These are phyloP conservation scores for Lasioglossum figueresi DNA, from an alignment of 2,888 invertebrate species.

Conservation along the genomic window DNA sequence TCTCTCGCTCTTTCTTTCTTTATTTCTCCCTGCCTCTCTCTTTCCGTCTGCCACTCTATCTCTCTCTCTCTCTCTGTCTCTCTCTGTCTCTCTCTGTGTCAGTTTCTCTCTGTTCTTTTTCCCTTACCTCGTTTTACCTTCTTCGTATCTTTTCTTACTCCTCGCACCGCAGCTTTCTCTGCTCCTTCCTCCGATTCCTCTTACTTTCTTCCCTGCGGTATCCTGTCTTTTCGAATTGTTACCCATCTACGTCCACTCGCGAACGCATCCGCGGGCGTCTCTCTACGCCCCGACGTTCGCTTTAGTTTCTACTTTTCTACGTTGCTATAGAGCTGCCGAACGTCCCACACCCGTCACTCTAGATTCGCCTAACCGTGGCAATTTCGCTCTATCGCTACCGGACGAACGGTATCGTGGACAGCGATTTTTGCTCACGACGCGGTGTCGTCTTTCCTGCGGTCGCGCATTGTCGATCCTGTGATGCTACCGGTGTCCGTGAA, in stretches of 20 bases:
- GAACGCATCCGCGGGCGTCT: slow-evolving; percentile 43
- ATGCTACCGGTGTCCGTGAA: background rate
- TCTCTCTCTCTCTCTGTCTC: background rate
- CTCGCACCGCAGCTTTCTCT: slow-evolving; percentile 42
- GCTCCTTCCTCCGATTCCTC: slow-evolving; percentile 38
- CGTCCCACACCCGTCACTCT: slow-evolving; percentile 13
- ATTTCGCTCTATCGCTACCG: slow-evolving; percentile 44
- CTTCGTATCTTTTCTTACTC: slow-evolving; percentile 45
- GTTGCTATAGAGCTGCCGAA: slow-evolving; percentile 58
- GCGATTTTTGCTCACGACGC: background rate
- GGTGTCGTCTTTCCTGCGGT: slow-evolving; percentile 35
- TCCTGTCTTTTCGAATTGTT: slow-evolving; percentile 23
- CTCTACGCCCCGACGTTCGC: slow-evolving; percentile 56
- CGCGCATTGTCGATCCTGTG: background rate
- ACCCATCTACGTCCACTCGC: slow-evolving; percentile 37
- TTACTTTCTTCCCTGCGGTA: slow-evolving; percentile 11
- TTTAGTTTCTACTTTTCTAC: slow-evolving; percentile 64
- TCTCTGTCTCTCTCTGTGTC: background rate
- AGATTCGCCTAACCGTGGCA: slow-evolving; percentile 48
- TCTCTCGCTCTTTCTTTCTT: slow-evolving; percentile 38
- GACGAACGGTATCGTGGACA: background rate
- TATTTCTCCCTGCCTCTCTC: background rate
- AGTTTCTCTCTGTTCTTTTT: background rate
- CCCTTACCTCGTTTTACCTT: slow-evolving; percentile 30
- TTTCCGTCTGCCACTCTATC: background rate